Evolutionary conservation across 1,140 invertebrate genomes (phyloP), one percentile per base, ranked within the genome.

Genomic region (Cotesia glomerata): DNA sequence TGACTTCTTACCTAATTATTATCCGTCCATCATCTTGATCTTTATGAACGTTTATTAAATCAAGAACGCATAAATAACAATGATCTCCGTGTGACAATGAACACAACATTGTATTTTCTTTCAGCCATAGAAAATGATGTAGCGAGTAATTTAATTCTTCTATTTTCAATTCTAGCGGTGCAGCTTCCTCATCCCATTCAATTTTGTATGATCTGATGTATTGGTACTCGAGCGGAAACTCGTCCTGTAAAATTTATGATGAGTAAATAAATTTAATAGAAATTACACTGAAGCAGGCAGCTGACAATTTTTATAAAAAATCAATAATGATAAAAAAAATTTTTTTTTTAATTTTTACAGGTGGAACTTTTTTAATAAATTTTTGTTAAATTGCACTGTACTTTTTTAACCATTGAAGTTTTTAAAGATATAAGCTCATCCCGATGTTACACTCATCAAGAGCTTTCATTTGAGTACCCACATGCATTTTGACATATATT

Each of bases 111-210:
- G 72, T 70, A 36, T 80, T 63, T 74, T 80, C 71, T 39, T 80
- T 78, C 0, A 84, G 69, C 85, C 85, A 87, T 26, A 83, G 59
- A 36, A 85, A 85, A 73, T 87, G 83, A 74, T 81, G 77, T 45
- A 83, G 51, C 5, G 61, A 73, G 59, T 77, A 78, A 0, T 67
- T 16, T n/a, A 56, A 59, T 49, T 69, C 59, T 18, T 78, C 51
- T 45, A 9, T 13, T 5, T 51, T 3, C 14, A 72, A 51, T 3
- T 61, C 8, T 18, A 32, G 66, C 32, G 59, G 11, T 26, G 61
- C 51, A 18, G 74, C 34, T 77, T 58, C 4, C 26, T 59, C 52
- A 16, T 76, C 36, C 78, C 77, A 83, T 5, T 72, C 73, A 69
- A 87, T 75, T 18, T 74, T 69, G 34, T 72, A 85, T 0, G 70